These are phyloP conservation scores for Ceratitis capitata DNA, from an alignment of 1,140 invertebrate genomes.

Conservation along the genomic window DNA sequence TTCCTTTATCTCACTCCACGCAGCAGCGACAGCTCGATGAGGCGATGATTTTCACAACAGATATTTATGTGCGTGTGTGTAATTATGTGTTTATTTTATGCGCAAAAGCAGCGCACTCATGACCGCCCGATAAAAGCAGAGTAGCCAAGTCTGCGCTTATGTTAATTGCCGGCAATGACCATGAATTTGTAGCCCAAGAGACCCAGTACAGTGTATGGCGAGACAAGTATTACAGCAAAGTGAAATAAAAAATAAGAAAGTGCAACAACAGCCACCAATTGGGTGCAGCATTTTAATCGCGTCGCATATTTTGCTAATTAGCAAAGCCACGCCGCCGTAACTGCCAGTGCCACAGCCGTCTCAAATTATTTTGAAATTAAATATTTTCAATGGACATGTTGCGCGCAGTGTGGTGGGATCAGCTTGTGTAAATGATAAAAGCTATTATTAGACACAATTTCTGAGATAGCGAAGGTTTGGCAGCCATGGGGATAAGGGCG, in stretches of 20 bases:
- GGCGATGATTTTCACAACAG: neutral
- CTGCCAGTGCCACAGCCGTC: neutral
- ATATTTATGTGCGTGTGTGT: neutral
- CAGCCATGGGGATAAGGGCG: too few species aligned
- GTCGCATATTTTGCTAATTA: constrained; percentile 34
- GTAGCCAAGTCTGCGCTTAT: neutral
- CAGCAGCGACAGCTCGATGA: neutral
- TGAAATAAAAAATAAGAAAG: too few species aligned
- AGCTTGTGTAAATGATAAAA: too few species aligned
- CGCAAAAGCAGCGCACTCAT: neutral
- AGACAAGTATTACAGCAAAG: too few species aligned
- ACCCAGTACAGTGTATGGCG: neutral
- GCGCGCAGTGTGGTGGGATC: neutral
- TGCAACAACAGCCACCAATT: neutral
- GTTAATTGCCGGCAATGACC: constrained; percentile 19
- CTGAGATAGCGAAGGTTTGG: too few species aligned
- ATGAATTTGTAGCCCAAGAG: neutral
- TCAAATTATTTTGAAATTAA: constrained; percentile 16
- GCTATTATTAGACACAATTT: too few species aligned
- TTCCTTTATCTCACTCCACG: too few species aligned
- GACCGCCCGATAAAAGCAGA: neutral
- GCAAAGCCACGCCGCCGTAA: neutral
- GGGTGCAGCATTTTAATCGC: constrained; percentile 5
- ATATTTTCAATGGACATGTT: too few species aligned
- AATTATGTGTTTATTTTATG: neutral